Conservation (phyloP, 2,113 vertebrate genomes). For the Spea bombifrons region DNA sequence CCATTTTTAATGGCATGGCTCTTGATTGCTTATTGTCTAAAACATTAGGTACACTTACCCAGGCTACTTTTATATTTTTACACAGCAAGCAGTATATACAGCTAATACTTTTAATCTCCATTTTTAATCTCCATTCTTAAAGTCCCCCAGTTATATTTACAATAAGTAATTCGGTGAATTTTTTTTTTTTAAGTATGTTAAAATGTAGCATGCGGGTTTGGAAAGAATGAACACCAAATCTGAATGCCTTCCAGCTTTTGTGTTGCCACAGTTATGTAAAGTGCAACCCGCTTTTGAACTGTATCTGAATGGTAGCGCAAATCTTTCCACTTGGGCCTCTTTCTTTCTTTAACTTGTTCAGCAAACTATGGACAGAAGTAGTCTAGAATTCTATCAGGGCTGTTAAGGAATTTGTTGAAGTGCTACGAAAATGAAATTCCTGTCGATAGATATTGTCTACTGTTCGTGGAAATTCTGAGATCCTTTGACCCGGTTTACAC, state of each 20-base stretch:
- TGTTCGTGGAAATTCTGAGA: slow-evolving; percentile 21
- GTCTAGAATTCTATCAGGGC: slow-evolving; percentile 25
- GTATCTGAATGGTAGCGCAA: slow-evolving; percentile 43
- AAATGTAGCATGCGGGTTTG: slow-evolving; percentile 30
- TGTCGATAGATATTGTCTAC: neutral
- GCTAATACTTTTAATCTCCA: neutral
- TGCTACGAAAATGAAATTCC: slow-evolving; percentile 19
- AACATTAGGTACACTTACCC: slow-evolving; percentile 1
- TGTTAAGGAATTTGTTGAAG: slow-evolving; percentile 29
- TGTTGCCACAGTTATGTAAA: slow-evolving; percentile 38
- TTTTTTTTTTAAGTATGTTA: neutral
- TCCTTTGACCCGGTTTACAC: neutral
- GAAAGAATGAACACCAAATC: slow-evolving; percentile 16
- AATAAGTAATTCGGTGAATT: slow-evolving; percentile 14
- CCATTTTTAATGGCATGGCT: neutral
- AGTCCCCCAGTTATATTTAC: slow-evolving; percentile 9
- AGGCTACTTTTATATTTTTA: slow-evolving; percentile 7
- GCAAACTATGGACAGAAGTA: slow-evolving; percentile 21
- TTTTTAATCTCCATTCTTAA: slow-evolving; percentile 6
- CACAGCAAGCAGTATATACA: slow-evolving; percentile 7
- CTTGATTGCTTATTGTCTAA: slow-evolving; percentile 1
- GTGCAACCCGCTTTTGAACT: slow-evolving; percentile 44
- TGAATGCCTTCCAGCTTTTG: slow-evolving; percentile 38
- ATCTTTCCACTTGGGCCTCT: slow-evolving; percentile 19
- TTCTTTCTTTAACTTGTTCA: slow-evolving; percentile 21